Percentiles rank a stretch among this genome's conserved stretches.
phyloP scores from a whole-genome alignment of 2,888 invertebrate species.

The Phrixothrix hirtus region DNA sequence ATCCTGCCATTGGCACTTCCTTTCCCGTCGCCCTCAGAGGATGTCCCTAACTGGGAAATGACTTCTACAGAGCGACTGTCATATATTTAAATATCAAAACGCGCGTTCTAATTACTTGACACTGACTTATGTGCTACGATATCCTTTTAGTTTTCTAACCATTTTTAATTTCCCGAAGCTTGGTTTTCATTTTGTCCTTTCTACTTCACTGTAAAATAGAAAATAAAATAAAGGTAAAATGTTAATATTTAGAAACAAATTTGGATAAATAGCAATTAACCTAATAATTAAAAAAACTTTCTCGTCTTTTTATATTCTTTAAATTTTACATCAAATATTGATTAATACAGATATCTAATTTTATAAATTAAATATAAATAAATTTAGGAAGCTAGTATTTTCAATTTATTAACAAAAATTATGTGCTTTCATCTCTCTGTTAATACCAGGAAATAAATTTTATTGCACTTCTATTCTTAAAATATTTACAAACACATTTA shows the following conservation, averaged over 20 bases:
- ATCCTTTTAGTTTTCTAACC: conserved; percentile 12
- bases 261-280: not conserved
- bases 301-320: not conserved
- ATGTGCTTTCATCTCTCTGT: too few species aligned
- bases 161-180: not conserved
- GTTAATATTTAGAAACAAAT: too few species aligned
- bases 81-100: conserved; percentile 40
- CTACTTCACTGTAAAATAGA: too few species aligned
- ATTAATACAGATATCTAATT: too few species aligned
- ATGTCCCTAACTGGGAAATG: conserved; percentile 45
- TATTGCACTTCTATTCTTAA: too few species aligned
- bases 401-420: too few species aligned
- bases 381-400: too few species aligned
- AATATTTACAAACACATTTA: too few species aligned
- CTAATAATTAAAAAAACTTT: not conserved
- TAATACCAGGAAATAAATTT: too few species aligned
- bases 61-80: conserved; percentile 40
- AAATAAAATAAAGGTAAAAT: too few species aligned
- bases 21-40: conserved; percentile 50
- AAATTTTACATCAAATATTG: not conserved
- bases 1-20: conserved; percentile 54
- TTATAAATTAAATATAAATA: too few species aligned
- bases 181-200: not conserved
- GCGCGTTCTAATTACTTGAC: conserved; percentile 37
- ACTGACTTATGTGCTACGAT: conserved; percentile 36